phyloP scores from a whole-genome alignment of 2,113 vertebrate species.

The Desmodus rotundus region DNA sequence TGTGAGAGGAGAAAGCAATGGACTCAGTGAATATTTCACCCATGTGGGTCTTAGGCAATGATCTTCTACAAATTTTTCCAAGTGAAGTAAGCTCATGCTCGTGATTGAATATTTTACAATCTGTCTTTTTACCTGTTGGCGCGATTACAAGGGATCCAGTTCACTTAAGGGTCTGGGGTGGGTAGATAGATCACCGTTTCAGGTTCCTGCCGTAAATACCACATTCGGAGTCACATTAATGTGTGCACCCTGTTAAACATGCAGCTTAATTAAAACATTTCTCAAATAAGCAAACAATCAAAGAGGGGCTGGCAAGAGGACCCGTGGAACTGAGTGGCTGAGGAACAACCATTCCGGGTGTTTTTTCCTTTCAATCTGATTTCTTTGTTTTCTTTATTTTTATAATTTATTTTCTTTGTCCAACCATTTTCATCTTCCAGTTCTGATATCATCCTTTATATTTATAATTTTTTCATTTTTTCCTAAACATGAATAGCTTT shows the following conservation, averaged over 20 bases:
- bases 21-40: background rate
- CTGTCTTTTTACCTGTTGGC: conserved; percentile 59
- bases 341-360: background rate
- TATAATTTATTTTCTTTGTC: background rate
- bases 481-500: background rate
- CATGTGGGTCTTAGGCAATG: background rate
- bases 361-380: background rate
- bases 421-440: background rate
- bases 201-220: conserved; percentile 64
- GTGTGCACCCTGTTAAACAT: conserved; percentile 62
- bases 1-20: background rate
- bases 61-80: background rate
- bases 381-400: background rate
- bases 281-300: background rate
- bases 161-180: conserved; percentile 65
- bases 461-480: background rate
- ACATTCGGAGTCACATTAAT: conserved; percentile 76
- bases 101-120: background rate
- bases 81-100: background rate
- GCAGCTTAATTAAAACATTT: background rate
- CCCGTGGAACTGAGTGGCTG: background rate
- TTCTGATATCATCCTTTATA: background rate
- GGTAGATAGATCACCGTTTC: conserved; percentile 44
- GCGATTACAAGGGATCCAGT: conserved; percentile 72
- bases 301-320: accelerated